Evolutionary conservation across 2,888 invertebrate genomes (phyloP).

Genomic region (Sympetrum striolatum): DNA sequence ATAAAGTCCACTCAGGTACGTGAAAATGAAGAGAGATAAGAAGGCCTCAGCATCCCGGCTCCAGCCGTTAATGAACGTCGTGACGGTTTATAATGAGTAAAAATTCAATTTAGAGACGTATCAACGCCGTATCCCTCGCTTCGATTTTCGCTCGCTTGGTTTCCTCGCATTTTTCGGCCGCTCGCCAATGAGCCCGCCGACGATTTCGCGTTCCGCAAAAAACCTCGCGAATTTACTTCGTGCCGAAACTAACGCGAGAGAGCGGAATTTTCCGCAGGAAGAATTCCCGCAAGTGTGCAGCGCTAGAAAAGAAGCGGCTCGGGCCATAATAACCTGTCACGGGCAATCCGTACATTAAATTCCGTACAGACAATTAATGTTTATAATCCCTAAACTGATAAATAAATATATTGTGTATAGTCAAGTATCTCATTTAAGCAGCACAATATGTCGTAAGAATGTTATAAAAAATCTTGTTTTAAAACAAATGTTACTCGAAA

Average conservation of each 20-base stretch:
- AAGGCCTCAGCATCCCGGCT: background rate
- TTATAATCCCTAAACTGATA: too few species aligned
- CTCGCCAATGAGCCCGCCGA: background rate
- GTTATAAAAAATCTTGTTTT: too few species aligned
- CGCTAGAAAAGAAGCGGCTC: background rate
- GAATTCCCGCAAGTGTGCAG: background rate
- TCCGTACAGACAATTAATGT: too few species aligned
- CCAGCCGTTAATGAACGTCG: conserved; percentile 1
- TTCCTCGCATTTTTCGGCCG: background rate
- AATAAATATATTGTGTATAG: too few species aligned
- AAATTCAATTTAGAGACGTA: background rate
- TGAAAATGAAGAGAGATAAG: too few species aligned
- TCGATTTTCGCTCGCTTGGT: background rate
- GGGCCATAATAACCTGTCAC: background rate
- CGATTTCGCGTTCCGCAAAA: background rate
- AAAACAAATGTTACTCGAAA: too few species aligned
- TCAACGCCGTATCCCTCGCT: background rate
- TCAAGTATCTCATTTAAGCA: too few species aligned
- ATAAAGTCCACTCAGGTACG: too few species aligned
- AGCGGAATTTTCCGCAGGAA: background rate
- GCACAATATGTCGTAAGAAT: too few species aligned
- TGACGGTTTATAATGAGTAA: conserved; percentile 10
- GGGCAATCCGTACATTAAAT: background rate
- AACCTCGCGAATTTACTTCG: background rate
- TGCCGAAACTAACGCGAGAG: background rate